These are phyloP conservation scores for Peromyscus californicus DNA, from an alignment of 2,113 vertebrate species.

Conservation along the genomic window DNA sequence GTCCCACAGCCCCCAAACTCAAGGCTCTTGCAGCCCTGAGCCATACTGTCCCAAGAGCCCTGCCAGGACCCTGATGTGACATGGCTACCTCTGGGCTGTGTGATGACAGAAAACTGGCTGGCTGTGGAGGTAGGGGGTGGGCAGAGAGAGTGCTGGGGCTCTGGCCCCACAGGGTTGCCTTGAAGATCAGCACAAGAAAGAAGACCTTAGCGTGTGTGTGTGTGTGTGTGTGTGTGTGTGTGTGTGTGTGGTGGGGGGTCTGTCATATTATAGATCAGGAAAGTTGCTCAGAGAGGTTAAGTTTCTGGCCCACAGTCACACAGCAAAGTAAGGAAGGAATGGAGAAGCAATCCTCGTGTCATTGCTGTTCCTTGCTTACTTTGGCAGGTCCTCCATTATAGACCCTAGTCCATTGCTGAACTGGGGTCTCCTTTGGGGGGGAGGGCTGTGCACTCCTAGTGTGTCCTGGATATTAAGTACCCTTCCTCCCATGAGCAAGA, in stretches of 20 bases:
- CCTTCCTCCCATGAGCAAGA: neutral
- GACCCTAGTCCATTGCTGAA: neutral
- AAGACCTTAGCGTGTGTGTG: neutral
- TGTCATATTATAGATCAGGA: neutral
- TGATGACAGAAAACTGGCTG: neutral
- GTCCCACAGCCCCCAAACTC: neutral
- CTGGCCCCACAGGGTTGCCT: neutral
- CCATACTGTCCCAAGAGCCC: rapidly evolving
- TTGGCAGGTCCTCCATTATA: neutral
- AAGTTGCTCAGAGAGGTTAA: neutral
- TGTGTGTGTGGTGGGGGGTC: neutral
- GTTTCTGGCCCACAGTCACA: conserved; percentile 15
- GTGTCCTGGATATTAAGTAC: neutral
- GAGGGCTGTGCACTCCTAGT: neutral
- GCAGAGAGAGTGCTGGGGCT: neutral
- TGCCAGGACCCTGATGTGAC: neutral
- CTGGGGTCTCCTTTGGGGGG: neutral
- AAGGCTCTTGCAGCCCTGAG: neutral
- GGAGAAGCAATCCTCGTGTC: rapidly evolving
- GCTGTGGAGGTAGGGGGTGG: neutral
- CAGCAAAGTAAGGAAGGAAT: neutral
- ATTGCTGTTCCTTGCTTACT: neutral
- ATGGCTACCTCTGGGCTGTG: neutral
- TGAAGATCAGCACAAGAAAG: neutral
- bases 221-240: neutral